These are phyloP conservation scores for Scophthalmus maximus DNA, from an alignment of 2,113 vertebrate species.

Conservation along the genomic window DNA sequence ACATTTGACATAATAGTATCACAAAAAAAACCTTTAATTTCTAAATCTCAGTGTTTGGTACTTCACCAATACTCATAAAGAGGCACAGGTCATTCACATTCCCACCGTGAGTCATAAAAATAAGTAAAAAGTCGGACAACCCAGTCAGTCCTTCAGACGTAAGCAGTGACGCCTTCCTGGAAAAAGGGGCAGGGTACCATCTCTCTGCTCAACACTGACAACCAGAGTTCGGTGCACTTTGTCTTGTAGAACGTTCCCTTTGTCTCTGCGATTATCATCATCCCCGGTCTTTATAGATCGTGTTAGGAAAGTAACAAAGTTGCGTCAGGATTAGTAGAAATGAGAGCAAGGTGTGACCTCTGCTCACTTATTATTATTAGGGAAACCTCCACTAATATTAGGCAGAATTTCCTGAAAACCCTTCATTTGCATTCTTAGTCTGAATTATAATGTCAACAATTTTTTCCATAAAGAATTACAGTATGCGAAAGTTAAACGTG, in stretches of 20 bases:
- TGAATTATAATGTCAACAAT: not conserved
- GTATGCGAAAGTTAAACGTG: not conserved
- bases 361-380: not conserved
- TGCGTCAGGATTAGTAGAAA: not conserved
- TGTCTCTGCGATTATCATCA: not conserved
- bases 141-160: not conserved
- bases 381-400: not conserved
- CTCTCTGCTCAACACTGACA: not conserved
- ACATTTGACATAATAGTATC: too few species aligned
- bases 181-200: not conserved
- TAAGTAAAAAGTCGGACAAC: not conserved
- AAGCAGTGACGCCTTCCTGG: constrained; percentile 3
- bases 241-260: too few species aligned
- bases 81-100: not conserved
- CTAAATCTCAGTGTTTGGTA: not conserved
- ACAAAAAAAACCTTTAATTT: too few species aligned
- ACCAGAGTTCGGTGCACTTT: not conserved
- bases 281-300: not conserved
- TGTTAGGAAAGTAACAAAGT: not conserved
- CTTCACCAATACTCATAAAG: not conserved
- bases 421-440: not conserved
- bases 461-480: not conserved
- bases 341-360: not conserved
- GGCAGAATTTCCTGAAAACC: not conserved
- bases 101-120: constrained; percentile 3